Base-by-base conservation (phyloP, 2,113 vertebrate genomes). In the Silurus meridionalis region DNA sequence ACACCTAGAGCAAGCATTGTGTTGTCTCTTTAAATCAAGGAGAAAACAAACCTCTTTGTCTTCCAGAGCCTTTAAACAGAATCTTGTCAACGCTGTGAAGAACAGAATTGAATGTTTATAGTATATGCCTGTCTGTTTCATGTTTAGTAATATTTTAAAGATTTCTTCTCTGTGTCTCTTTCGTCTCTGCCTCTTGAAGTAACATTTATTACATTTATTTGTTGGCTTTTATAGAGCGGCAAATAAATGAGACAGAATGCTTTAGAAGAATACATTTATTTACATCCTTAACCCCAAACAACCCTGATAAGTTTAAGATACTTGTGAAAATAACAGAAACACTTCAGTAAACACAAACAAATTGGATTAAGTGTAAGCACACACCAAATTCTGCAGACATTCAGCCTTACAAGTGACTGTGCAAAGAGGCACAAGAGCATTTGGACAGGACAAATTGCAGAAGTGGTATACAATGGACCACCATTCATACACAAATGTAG, bases 401-500 rank as follows among this genome's bases (percentile, higher is more conserved):
- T 79, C 28, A 55, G 57, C 8, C 64, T 21, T 83, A 55, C 28
- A 82, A 75, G 23, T 77, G 81, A 84, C 69, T 77, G 74, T 84
- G 53, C 77, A 85, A 53, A 85, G 53, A 58, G 55, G 48, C 77
- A 55, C 37, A 28, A 75, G 79, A 63, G 67, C 85, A 88, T 84
- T 88, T 86, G 88, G 74, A 88, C 87, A 85, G 80, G 86, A 84
- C 88, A 23, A 84, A 89, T 87, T 84, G 88, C 92, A 90, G 92
- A 92, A 91, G 85, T 90, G 82, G 90, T 90, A 89, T 92, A 94
- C 90, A 94, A 87, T 87, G 80, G 63, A 74, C 88, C 52, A 90
- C 94, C 85, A 93, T 95, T 95, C 93, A 95, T 90, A 95, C 86
- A 93, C 94, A 94, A 94, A 95, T 95, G 91, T 55, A 87, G 88